These are phyloP conservation scores for Aporophyla lueneburgensis DNA, from an alignment of 2,888 invertebrate genomes.

Conservation along the genomic window DNA sequence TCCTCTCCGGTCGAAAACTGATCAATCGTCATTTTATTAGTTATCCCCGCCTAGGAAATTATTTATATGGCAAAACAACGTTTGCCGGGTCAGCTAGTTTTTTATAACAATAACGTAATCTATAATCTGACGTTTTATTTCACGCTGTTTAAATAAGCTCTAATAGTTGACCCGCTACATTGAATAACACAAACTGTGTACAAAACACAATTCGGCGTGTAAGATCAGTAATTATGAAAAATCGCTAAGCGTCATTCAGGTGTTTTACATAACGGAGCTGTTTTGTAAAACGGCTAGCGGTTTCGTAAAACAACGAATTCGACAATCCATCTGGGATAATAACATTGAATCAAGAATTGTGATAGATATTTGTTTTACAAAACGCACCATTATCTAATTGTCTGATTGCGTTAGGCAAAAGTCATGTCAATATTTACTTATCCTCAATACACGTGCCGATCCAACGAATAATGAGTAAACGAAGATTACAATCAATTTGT, in stretches of 20 bases:
- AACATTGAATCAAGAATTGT: slow-evolving; percentile 3
- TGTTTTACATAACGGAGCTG: no score
- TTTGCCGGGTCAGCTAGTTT: no score
- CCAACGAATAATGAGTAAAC: slow-evolving; percentile 17
- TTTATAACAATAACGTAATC: neutral
- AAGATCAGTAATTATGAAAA: neutral
- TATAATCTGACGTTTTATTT: neutral
- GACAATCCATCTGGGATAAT: no score
- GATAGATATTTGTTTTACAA: neutral
- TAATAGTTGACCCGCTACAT: neutral
- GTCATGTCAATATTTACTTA: slow-evolving; percentile 24
- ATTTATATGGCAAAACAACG: no score
- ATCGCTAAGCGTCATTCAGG: neutral
- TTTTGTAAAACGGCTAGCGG: no score
- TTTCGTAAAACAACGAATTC: no score
- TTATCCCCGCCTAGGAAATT: no score
- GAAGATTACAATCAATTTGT: neutral
- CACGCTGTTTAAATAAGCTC: neutral
- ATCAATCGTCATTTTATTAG: no score
- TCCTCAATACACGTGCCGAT: slow-evolving; percentile 22
- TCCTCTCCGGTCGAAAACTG: no score
- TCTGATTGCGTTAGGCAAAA: slow-evolving; percentile 6
- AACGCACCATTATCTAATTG: slow-evolving; percentile 13
- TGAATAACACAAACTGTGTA: neutral
- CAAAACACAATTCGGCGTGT: neutral